Conservation (phyloP, 2,888 invertebrate species). For the Hirtodrosophila confusa region DNA sequence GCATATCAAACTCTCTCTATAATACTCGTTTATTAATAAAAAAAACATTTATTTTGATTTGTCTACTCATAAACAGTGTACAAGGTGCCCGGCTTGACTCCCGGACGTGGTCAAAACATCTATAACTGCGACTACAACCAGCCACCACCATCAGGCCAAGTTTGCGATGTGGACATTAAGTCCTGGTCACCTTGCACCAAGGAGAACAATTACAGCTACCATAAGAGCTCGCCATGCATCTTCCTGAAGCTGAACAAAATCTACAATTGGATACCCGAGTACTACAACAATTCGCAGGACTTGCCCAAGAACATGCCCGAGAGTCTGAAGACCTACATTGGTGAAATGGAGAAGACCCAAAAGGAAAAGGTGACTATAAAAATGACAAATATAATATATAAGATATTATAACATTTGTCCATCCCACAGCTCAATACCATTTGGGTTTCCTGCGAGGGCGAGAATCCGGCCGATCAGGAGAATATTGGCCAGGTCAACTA, state of each 20-base stretch:
- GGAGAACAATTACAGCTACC: slow-evolving; percentile 94
- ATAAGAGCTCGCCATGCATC: slow-evolving; percentile 96
- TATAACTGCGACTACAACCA: slow-evolving; percentile 90
- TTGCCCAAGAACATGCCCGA: slow-evolving; percentile 91
- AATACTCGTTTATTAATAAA: too few species aligned
- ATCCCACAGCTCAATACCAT: slow-evolving; percentile 89
- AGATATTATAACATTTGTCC: not conserved
- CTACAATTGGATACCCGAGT: slow-evolving; percentile 94
- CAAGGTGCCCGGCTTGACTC: slow-evolving; percentile 89
- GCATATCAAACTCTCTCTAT: too few species aligned
- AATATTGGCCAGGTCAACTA: slow-evolving; percentile 94
- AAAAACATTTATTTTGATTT: not conserved
- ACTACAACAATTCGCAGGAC: slow-evolving; percentile 89
- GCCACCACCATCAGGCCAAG: slow-evolving; percentile 89
- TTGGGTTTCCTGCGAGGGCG: slow-evolving; percentile 97
- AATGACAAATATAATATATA: too few species aligned
- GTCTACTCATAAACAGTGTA: slow-evolving; percentile 86
- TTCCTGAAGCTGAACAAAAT: slow-evolving; percentile 98
- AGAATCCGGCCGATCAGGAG: slow-evolving; percentile 96
- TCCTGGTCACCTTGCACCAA: slow-evolving; percentile 92
- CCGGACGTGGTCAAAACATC: slow-evolving; percentile 90
- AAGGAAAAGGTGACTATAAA: slow-evolving; percentile 80
- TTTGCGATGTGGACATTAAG: slow-evolving; percentile 94
- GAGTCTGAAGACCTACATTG: slow-evolving; percentile 89
- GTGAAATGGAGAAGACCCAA: slow-evolving; percentile 84